Evolutionary conservation across 2,888 invertebrate species (phyloP).

Genomic region (Drosophila helvetica): DNA sequence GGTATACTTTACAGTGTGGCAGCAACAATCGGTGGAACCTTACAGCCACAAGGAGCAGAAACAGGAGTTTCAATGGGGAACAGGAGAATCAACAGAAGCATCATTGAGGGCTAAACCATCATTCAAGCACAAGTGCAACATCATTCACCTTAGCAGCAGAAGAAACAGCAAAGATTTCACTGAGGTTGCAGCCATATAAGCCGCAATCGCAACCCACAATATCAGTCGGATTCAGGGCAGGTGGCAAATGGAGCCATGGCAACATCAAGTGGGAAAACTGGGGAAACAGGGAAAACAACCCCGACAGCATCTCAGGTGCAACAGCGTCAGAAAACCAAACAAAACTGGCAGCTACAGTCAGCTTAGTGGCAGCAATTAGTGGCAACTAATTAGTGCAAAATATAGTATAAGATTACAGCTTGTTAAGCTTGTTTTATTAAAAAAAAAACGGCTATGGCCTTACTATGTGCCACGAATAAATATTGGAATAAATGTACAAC

Average conservation of each 20-base stretch:
- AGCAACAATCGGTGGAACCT: background rate
- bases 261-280: background rate
- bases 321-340: background rate
- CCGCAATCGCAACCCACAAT: background rate
- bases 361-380: slow-evolving; percentile 1
- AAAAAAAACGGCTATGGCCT: background rate
- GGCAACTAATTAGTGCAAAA: background rate
- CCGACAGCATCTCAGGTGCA: background rate
- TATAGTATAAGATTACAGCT: background rate
- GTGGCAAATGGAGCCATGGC: background rate
- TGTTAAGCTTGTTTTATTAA: background rate
- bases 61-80: background rate
- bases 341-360: background rate
- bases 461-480: too few relatives aligned
- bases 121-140: background rate
- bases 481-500: background rate
- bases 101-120: background rate
- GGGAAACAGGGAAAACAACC: too few relatives aligned
- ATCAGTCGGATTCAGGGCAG: background rate
- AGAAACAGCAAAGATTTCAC: background rate
- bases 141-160: background rate
- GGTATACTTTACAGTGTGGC: background rate
- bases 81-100: background rate
- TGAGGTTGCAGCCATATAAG: background rate
- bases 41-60: background rate